These are phyloP conservation scores for Artibeus lituratus DNA, from an alignment of 2,797 vertebrate genomes.

Conservation along the genomic window DNA sequence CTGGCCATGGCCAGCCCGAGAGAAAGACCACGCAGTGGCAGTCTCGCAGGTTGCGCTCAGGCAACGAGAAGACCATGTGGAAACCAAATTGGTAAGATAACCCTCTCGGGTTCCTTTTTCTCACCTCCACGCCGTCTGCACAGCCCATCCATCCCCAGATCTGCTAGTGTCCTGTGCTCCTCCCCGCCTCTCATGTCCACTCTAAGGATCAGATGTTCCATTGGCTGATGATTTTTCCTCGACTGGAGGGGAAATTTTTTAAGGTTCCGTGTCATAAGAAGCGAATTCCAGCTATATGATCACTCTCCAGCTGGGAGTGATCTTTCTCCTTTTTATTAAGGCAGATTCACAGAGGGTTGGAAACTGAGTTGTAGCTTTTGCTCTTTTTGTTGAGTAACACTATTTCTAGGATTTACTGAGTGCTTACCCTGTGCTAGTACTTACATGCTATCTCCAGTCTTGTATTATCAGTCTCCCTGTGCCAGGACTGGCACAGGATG, in stretches of 20 bases:
- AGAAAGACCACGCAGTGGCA: background rate
- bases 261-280: background rate
- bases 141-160: background rate
- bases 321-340: background rate
- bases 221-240: background rate
- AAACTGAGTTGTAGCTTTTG: background rate
- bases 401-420: background rate
- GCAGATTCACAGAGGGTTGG: background rate
- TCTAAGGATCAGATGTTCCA: background rate
- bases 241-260: background rate
- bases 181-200: background rate
- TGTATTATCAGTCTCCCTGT: background rate
- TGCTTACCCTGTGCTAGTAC: background rate
- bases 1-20: background rate
- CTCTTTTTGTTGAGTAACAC: background rate
- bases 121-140: background rate
- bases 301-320: background rate
- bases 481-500: no score
- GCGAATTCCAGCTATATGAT: background rate
- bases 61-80: background rate
- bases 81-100: background rate
- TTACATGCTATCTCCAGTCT: background rate
- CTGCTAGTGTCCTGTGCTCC: background rate
- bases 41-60: background rate
- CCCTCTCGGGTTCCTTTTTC: background rate